Evolutionary conservation across 2,797 vertebrate species (phyloP), one percentile per base, ranked within the genome.

Genomic region (Diceros bicornis): DNA sequence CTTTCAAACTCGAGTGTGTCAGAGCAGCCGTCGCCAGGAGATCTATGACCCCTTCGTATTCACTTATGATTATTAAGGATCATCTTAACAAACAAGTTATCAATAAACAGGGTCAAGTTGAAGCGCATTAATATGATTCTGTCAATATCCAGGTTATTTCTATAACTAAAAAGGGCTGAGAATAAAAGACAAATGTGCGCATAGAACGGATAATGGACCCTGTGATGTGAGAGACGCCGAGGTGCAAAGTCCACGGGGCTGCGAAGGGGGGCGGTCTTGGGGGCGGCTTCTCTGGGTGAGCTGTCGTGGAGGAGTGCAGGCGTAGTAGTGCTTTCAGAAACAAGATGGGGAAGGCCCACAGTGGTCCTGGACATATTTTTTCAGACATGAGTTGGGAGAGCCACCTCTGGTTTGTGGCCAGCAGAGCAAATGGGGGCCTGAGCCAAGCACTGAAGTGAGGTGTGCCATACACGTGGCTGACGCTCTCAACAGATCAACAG

Each of bases 61-160:
- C 99, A 99, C 99, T 99, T 99, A 99, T 98, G 99, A 99, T 99
- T 99, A 99, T 99, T 99, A 99, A 99, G 98, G 99, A 99, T 99
- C 99, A 99, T 99, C 99, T 98, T 97, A 98, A 97, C 98, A 98
- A 99, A 98, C 98, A 97, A 98, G 98, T 99, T 99, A 99, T 99
- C 99, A 98, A 99, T 99, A 99, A 98, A 98, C 98, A 89, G 96
- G 98, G 98, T 98, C 97, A 94, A 97, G 98, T 92, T 98, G 98
- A 98, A 99, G 99, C 99, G 98, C 99, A 98, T 99, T 99, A 98
- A 91, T 99, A 99, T 98, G 91, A 97, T 90, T 99, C 98, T 99
- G 99, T 99, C 99, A 92, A 99, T 99, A 99, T 79, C 97, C 98
- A 98, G 98, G 99, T 99, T 98, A 98, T 98, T 99, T 98, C 98